phyloP scores from a whole-genome alignment of 2,797 vertebrate genomes.

The Lerista edwardsae region DNA sequence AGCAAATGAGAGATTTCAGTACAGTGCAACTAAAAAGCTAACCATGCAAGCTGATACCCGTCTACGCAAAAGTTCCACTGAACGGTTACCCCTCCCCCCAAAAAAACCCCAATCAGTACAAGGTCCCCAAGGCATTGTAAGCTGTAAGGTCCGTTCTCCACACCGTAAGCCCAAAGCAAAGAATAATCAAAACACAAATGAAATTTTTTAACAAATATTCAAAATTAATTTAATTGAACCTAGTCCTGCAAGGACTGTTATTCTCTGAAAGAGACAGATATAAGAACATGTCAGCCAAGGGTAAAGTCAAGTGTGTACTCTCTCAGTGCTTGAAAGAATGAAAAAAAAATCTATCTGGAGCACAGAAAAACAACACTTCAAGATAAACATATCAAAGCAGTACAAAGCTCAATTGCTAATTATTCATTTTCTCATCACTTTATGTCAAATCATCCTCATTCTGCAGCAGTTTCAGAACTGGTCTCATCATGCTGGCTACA shows the following conservation, averaged over 20 bases:
- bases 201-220: neutral
- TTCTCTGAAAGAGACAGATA: neutral
- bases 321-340: neutral
- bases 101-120: no score
- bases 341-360: neutral
- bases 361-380: neutral
- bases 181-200: neutral
- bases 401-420: neutral
- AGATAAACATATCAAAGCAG: neutral
- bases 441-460: neutral
- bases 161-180: neutral
- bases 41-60: no score
- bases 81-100: no score
- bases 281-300: neutral
- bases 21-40: neutral
- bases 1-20: constrained; percentile 8
- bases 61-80: no score
- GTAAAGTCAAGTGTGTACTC: neutral
- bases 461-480: neutral
- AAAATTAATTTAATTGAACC: neutral
- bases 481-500: neutral
- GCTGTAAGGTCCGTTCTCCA: neutral
- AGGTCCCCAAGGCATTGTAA: neutral
- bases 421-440: neutral
- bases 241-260: neutral